These are phyloP conservation scores for Anaspis maculata DNA, from an alignment of 2,888 invertebrate species.

Conservation along the genomic window DNA sequence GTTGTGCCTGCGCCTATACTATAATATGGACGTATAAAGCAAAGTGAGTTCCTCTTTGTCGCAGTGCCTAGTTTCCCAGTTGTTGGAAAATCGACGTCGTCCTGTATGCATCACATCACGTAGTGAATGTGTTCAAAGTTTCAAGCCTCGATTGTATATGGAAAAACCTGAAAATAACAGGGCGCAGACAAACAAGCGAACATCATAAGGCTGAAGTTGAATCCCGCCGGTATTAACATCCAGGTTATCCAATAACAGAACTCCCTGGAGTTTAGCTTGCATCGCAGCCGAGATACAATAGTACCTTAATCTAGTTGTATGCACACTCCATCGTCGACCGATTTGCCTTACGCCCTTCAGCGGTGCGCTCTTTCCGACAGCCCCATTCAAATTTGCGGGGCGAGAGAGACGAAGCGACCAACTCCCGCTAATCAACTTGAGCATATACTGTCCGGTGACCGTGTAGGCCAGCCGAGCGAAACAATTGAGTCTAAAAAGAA, in stretches of 20 bases:
- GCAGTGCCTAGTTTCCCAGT: too few species aligned
- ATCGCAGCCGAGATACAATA: constrained; percentile 31
- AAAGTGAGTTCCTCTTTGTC: too few species aligned
- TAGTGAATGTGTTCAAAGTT: too few species aligned
- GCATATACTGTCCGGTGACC: constrained; percentile 28
- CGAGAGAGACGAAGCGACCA: constrained; percentile 6
- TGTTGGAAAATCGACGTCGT: too few species aligned
- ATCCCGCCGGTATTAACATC: constrained; percentile 28
- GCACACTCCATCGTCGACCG: constrained; percentile 19
- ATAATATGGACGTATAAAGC: too few species aligned
- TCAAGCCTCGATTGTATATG: too few species aligned
- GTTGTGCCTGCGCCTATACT: too few species aligned
- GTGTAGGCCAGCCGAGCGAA: constrained; percentile 36
- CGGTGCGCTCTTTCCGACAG: constrained; percentile 3
- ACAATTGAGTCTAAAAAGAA: constrained; percentile 46
- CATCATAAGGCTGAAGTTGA: constrained; percentile 13
- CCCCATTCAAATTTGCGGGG: constrained; percentile 1
- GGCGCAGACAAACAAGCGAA: constrained; percentile 15
- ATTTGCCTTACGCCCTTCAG: constrained; percentile 13
- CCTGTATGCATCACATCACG: too few species aligned
- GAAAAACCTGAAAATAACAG: constrained; percentile 13
- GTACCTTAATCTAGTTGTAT: constrained; percentile 33
- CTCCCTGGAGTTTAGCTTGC: constrained; percentile 32
- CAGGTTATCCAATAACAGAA: constrained; percentile 32
- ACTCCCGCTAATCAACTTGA: constrained; percentile 14